A percentile compares a stretch with the other conserved stretches of the same genome.
phyloP scores from a whole-genome alignment of 2,888 invertebrate genomes.

The Choristoneura rosaceana region DNA sequence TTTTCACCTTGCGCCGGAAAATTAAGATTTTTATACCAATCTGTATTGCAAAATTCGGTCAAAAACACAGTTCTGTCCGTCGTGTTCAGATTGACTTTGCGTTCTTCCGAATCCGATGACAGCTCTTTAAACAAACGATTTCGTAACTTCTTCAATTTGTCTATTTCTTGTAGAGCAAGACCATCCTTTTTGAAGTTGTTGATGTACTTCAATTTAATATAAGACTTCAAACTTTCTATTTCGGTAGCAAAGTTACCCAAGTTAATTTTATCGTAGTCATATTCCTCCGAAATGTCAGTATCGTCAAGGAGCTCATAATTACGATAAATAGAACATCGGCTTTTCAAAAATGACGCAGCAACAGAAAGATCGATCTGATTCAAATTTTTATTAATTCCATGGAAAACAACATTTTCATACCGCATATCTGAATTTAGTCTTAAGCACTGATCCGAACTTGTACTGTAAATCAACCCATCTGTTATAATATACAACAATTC shows the following conservation, averaged over 20 bases:
- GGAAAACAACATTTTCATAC: slow-evolving; percentile 54
- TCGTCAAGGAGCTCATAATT: slow-evolving; percentile 50
- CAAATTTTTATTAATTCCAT: slow-evolving; percentile 46
- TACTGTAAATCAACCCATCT: slow-evolving; percentile 48
- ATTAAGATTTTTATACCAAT: slow-evolving; percentile 52
- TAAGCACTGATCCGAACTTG: slow-evolving; percentile 44
- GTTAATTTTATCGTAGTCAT: slow-evolving; percentile 53
- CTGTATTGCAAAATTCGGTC: slow-evolving; percentile 47
- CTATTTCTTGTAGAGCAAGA: slow-evolving; percentile 54
- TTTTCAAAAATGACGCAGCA: slow-evolving; percentile 50
- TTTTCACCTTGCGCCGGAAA: slow-evolving; percentile 40
- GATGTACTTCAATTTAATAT: slow-evolving; percentile 57
- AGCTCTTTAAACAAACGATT: slow-evolving; percentile 49
- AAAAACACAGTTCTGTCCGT: slow-evolving; percentile 51
- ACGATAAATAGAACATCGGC: slow-evolving; percentile 51
- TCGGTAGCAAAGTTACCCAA: slow-evolving; percentile 51
- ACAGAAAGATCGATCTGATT: slow-evolving; percentile 51
- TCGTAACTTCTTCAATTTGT: slow-evolving; percentile 52
- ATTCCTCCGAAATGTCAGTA: slow-evolving; percentile 55
- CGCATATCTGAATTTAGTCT: slow-evolving; percentile 49
- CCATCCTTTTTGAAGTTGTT: slow-evolving; percentile 45
- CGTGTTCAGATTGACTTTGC: slow-evolving; percentile 44
- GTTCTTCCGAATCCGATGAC: slow-evolving; percentile 21
- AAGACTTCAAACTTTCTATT: slow-evolving; percentile 55
- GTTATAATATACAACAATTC: slow-evolving; percentile 55